These are phyloP conservation scores for Lophius piscatorius DNA, from an alignment of 2,113 vertebrate species.

Conservation along the genomic window DNA sequence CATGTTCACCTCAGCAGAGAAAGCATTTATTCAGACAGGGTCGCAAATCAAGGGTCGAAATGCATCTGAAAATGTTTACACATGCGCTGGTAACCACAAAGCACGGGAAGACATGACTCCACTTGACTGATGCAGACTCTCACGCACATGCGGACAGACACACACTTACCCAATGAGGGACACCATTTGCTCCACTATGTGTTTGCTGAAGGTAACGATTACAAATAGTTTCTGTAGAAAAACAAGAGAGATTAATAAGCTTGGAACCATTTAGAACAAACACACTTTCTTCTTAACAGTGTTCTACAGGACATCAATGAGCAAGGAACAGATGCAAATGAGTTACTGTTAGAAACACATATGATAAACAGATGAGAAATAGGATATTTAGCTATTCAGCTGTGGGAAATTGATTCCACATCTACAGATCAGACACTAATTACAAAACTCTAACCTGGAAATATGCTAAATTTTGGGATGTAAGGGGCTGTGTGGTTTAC, in stretches of 20 bases:
- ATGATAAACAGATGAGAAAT: background rate
- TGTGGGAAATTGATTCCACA: slow-evolving; percentile 39
- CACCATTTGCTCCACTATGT: slow-evolving; percentile 99
- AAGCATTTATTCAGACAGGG: slow-evolving; percentile 31
- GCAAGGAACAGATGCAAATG: background rate
- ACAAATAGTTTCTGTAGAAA: slow-evolving; percentile 96
- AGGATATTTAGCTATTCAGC: slow-evolving; percentile 11
- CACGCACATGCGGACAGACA: background rate
- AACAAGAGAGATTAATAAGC: slow-evolving; percentile 34
- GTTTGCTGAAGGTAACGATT: slow-evolving; percentile 98
- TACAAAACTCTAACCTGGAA: slow-evolving; percentile 34
- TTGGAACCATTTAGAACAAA: background rate
- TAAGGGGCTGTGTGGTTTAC: slow-evolving; percentile 50
- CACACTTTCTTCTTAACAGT: background rate
- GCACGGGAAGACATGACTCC: slow-evolving; percentile 14
- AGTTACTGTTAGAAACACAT: background rate
- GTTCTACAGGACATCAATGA: background rate
- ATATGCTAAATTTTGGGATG: slow-evolving; percentile 11
- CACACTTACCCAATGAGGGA: slow-evolving; percentile 95
- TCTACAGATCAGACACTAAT: slow-evolving; percentile 34
- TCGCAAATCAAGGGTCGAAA: slow-evolving; percentile 31
- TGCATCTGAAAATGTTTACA: slow-evolving; percentile 31
- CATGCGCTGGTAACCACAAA: slow-evolving; percentile 18
- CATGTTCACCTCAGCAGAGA: slow-evolving; percentile 3
- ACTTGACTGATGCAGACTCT: slow-evolving; percentile 11